Conservation (phyloP, 2,113 vertebrate species). For the Sinosuthora webbiana region DNA sequence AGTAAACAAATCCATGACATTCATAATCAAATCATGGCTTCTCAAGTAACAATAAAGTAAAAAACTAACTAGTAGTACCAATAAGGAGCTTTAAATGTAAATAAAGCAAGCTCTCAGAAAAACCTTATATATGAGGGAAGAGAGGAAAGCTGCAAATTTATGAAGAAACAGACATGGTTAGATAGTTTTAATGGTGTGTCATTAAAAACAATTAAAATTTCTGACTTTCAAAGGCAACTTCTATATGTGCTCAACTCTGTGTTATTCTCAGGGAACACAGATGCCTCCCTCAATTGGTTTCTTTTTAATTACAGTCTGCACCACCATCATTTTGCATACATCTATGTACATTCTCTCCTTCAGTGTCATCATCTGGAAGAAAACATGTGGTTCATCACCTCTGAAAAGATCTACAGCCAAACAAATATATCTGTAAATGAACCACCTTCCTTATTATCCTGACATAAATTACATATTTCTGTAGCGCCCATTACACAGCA, state of each 20-base stretch:
- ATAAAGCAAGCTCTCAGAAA: not conserved
- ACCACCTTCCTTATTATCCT: not conserved
- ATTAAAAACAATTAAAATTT: not conserved
- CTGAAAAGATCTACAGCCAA: not conserved
- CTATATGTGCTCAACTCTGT: not conserved
- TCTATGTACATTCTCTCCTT: not conserved
- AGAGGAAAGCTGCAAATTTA: not conserved
- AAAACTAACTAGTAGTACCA: not conserved
- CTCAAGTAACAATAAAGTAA: not conserved
- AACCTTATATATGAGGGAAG: not conserved
- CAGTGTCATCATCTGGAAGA: not conserved
- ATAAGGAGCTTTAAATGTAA: not conserved
- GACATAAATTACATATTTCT: not conserved
- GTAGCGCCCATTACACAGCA: not conserved
- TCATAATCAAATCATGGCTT: not conserved
- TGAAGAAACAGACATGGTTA: not conserved
- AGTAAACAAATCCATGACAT: not conserved
- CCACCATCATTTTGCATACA: not conserved
- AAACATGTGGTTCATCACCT: not conserved
- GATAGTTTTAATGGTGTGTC: not conserved
- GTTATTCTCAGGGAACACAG: not conserved
- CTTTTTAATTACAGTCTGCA: not conserved
- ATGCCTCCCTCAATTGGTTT: not conserved
- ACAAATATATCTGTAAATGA: not conserved
- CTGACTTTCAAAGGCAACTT: not conserved